phyloP scores from a whole-genome alignment of 2,888 invertebrate species.

The Hydroisotoma schaefferi region DNA sequence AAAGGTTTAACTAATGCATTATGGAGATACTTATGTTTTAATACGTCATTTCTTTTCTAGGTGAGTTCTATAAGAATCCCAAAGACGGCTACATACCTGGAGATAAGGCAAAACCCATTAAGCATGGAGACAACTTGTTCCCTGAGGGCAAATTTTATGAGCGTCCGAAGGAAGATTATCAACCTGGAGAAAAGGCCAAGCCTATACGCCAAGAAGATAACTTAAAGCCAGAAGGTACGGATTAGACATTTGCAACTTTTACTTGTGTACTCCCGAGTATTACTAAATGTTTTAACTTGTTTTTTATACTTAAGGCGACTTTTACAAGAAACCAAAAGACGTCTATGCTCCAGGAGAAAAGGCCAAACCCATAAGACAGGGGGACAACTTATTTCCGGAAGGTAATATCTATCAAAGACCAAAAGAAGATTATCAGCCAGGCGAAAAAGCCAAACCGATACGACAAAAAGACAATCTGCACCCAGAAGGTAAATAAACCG shows the following conservation, averaged over 20 bases:
- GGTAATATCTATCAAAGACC: constrained; percentile 62
- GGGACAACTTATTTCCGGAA: constrained; percentile 60
- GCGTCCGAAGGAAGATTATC: constrained; percentile 52
- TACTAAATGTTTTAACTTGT: constrained; percentile 49
- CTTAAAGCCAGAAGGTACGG: constrained; percentile 57
- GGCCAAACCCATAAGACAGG: constrained; percentile 55
- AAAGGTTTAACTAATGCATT: constrained; percentile 48
- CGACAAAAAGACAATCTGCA: constrained; percentile 54
- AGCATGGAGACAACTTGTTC: constrained; percentile 56
- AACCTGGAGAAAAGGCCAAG: constrained; percentile 55
- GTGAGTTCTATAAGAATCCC: constrained; percentile 14
- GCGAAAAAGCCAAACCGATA: constrained; percentile 54
- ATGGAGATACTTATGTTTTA: background rate
- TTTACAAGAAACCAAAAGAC: constrained; percentile 55
- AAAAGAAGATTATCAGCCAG: constrained; percentile 54
- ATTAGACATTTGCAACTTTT: too few relatives aligned
- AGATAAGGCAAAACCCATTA: constrained; percentile 47
- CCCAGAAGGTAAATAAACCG: constrained; percentile 56
- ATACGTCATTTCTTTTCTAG: constrained; percentile 55
- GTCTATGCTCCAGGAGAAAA: background rate
- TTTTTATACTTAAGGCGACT: constrained; percentile 60
- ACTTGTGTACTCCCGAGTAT: too few relatives aligned
- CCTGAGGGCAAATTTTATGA: constrained; percentile 64
- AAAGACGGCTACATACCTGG: constrained; percentile 1
- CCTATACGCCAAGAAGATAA: constrained; percentile 58